Evolutionary conservation across 37 sponge, comb jelly and placozoan species (phyloP).

Genomic region (Theonella swinhoei): DNA sequence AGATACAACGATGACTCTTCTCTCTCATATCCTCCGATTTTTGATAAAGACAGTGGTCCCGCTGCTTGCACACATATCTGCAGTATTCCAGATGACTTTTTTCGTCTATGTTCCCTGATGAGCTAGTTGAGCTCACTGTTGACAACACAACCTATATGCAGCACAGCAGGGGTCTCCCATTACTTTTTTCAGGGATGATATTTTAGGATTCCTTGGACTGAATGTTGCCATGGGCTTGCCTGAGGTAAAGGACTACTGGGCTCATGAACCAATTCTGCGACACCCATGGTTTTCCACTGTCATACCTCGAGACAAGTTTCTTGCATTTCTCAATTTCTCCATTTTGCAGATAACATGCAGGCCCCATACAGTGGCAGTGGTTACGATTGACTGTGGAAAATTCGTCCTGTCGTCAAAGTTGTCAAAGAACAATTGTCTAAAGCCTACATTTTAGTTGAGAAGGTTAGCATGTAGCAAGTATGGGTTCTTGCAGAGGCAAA

Average conservation of each 20-base stretch:
- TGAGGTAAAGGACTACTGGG: too few species aligned
- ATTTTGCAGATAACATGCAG: slow-evolving; percentile 11
- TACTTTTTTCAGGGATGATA: neutral
- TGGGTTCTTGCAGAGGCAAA: slow-evolving; percentile 21
- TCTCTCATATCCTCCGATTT: neutral
- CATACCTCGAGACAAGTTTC: neutral
- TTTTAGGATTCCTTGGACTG: neutral
- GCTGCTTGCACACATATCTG: neutral
- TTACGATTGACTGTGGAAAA: slow-evolving; percentile 20
- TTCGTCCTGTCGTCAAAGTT: slow-evolving; percentile 15
- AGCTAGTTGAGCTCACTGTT: neutral
- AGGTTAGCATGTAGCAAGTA: slow-evolving; percentile 26
- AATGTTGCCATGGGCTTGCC: slow-evolving; percentile 13
- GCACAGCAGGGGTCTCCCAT: slow-evolving; percentile 6
- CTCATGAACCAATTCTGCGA: too few species aligned
- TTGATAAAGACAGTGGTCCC: neutral
- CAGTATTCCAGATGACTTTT: neutral
- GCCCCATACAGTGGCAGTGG: neutral
- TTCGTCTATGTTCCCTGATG: slow-evolving; percentile 18
- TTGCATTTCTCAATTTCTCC: neutral
- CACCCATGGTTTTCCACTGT: too few species aligned
- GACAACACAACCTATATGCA: slow-evolving; percentile 49
- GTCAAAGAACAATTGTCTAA: slow-evolving; percentile 1
- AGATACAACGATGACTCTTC: slow-evolving; percentile 2
- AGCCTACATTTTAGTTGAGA: neutral